These are phyloP conservation scores for Nannobrachium achirus DNA, from an alignment of 2,113 vertebrate genomes.

Conservation along the genomic window DNA sequence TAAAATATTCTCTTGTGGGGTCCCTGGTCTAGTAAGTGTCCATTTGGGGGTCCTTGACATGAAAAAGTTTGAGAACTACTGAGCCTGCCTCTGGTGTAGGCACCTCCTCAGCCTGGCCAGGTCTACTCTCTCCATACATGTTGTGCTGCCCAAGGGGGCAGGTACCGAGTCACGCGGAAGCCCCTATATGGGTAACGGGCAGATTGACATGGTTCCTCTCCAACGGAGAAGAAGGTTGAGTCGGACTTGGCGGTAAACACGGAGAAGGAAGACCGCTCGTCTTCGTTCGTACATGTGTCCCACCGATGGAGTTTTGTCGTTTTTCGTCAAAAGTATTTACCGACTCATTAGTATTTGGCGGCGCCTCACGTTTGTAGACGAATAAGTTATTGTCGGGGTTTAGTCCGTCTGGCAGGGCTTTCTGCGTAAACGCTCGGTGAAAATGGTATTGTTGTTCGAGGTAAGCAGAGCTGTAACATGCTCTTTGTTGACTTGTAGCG, in stretches of 20 bases:
- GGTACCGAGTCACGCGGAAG: neutral
- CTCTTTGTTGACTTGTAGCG: neutral
- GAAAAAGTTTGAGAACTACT: no score
- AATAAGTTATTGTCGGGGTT: no score
- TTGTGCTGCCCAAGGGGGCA: neutral
- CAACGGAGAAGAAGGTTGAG: constrained; percentile 2
- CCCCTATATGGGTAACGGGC: neutral
- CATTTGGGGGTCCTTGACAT: no score
- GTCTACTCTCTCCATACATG: neutral
- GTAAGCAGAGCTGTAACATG: constrained; percentile 12
- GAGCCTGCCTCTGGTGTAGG: no score
- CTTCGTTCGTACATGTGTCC: neutral
- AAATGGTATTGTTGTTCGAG: constrained; percentile 22
- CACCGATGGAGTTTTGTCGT: neutral
- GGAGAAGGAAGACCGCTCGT: neutral
- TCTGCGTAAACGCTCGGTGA: neutral
- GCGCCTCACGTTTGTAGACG: neutral
- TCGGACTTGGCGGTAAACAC: neutral
- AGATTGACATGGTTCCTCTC: constrained; percentile 6
- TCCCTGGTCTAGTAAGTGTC: no score
- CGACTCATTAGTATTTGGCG: neutral
- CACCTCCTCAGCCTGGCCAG: no score
- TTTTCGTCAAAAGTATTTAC: neutral
- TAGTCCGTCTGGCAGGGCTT: neutral
- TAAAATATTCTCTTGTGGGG: no score